Conservation (phyloP, 2,888 invertebrate species). For the Dasypolia templi region DNA sequence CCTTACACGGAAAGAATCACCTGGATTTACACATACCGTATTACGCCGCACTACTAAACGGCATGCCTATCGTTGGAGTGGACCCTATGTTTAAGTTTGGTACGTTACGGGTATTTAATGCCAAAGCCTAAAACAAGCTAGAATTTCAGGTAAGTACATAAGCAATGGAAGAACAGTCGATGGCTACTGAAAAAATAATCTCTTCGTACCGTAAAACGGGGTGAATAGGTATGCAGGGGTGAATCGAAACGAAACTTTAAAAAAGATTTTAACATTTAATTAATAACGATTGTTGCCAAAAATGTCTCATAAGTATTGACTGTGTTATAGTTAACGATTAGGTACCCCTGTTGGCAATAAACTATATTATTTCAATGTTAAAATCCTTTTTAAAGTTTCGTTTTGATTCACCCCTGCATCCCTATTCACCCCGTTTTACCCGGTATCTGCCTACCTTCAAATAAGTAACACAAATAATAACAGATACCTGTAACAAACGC, state of each 20-base stretch:
- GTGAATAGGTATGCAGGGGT: too few relatives aligned
- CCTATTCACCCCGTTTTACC: too few relatives aligned
- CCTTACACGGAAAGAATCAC: constrained; percentile 80
- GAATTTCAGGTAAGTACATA: neutral
- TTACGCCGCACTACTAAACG: constrained; percentile 81
- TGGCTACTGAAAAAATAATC: neutral
- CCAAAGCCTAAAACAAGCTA: neutral
- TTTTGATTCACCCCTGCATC: too few relatives aligned
- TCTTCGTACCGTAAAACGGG: too few relatives aligned
- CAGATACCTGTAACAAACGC: neutral
- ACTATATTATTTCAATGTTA: too few relatives aligned
- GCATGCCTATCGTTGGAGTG: constrained; percentile 65
- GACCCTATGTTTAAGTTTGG: constrained; percentile 75
- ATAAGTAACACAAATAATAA: neutral
- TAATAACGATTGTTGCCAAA: too few relatives aligned
- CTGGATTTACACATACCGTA: constrained; percentile 81
- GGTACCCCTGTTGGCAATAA: too few relatives aligned
- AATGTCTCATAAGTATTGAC: too few relatives aligned
- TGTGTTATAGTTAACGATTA: too few relatives aligned
- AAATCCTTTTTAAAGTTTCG: too few relatives aligned
- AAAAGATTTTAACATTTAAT: too few relatives aligned
- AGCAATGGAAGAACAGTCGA: neutral
- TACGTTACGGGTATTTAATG: constrained; percentile 45
- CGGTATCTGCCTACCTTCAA: neutral
- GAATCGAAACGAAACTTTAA: too few relatives aligned